Percentiles rank a stretch among this genome's conserved stretches.
Conservation (phyloP, 2,113 vertebrate genomes). For the Anguilla japonica region DNA sequence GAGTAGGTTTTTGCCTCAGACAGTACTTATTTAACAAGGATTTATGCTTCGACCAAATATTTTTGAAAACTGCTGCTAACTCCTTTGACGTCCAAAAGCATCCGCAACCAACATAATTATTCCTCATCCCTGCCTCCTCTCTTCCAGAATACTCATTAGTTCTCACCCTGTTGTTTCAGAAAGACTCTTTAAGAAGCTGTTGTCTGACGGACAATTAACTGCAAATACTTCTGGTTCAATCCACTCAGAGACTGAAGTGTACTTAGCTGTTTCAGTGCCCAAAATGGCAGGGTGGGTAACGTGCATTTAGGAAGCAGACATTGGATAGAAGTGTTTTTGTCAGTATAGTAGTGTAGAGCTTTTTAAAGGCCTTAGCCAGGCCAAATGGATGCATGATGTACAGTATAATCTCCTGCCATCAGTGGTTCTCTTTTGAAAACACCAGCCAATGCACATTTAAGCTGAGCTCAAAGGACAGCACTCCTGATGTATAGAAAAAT, state of each 20-base stretch:
- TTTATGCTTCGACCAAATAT: not conserved
- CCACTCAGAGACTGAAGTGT: conserved; percentile 12
- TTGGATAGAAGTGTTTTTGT: conserved; percentile 17
- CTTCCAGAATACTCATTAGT: not conserved
- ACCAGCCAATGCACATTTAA: conserved; percentile 23
- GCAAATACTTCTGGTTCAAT: conserved; percentile 16
- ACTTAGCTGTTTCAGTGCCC: conserved; percentile 19
- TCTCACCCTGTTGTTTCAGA: not conserved
- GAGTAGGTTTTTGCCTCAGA: not conserved
- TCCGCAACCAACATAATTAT: not conserved
- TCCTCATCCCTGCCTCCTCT: not conserved
- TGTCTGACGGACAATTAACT: conserved; percentile 20
- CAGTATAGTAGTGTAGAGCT: not conserved
- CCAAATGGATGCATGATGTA: not conserved
- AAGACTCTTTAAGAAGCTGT: conserved; percentile 24
- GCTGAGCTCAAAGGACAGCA: not conserved
- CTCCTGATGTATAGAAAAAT: conserved; percentile 4
- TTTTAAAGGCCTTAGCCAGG: not conserved
- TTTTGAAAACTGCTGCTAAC: not conserved
- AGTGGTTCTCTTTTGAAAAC: not conserved
- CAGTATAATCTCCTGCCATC: conserved; percentile 19
- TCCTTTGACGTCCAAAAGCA: not conserved
- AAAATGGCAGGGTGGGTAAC: conserved; percentile 8
- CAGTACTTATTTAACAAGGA: not conserved
- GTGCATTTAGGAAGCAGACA: not conserved